A percentile compares a stretch with the other conserved stretches of the same genome.
phyloP scores from a whole-genome alignment of 2,797 vertebrate genomes.

The Leptatherina wallacei region DNA sequence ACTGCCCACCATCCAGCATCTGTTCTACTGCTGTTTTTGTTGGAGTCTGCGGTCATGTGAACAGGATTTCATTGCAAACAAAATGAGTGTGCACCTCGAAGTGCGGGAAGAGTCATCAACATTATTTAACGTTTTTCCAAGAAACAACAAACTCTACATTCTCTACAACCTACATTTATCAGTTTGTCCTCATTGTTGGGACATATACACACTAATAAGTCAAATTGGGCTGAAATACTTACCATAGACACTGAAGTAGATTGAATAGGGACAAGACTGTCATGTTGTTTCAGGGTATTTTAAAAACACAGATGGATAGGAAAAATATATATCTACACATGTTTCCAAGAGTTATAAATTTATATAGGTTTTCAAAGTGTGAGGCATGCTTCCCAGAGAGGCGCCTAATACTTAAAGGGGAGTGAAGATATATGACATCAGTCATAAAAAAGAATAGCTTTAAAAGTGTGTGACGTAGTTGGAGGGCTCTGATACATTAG shows the following conservation, averaged over 20 bases:
- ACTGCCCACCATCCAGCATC: neutral
- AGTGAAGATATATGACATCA: too few relatives aligned
- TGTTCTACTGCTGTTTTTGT: neutral
- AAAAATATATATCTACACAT: neutral
- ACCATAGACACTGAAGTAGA: neutral
- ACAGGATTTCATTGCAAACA: too few relatives aligned
- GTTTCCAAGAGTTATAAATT: too few relatives aligned
- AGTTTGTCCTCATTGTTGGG: neutral
- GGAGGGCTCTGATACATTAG: too few relatives aligned
- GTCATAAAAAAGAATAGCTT: too few relatives aligned
- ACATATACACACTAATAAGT: neutral
- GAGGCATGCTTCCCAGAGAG: too few relatives aligned
- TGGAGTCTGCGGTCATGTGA: too few relatives aligned
- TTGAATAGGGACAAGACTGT: neutral
- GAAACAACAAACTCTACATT: neutral
- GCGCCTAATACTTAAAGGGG: too few relatives aligned
- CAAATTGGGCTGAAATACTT: neutral
- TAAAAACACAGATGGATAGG: neutral
- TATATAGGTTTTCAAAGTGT: too few relatives aligned
- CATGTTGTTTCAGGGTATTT: neutral
- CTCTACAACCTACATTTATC: neutral
- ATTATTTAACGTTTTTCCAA: neutral
- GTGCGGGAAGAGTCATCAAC: too few relatives aligned
- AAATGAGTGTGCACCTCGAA: too few relatives aligned
- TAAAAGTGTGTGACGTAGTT: too few relatives aligned